A percentile compares a stretch with the other conserved stretches of the same genome.
These are phyloP conservation scores for Astyanax mexicanus DNA, from an alignment of 2,797 vertebrate species.

Conservation along the genomic window DNA sequence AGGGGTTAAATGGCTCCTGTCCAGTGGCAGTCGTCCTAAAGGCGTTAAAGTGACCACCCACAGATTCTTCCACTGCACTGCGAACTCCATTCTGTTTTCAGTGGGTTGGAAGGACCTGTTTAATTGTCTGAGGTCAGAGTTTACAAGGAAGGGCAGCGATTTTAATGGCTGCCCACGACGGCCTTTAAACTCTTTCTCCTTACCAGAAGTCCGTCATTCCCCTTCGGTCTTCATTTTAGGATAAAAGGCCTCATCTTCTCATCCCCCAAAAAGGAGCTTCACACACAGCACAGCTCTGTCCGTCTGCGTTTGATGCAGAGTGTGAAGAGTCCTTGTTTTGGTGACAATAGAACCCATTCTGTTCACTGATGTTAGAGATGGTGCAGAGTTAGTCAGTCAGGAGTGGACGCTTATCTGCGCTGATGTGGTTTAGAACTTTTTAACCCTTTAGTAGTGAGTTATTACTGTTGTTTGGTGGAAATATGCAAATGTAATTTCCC, in stretches of 20 bases:
- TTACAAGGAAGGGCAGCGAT: conserved; percentile 42
- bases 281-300: too few relatives aligned
- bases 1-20: not conserved
- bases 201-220: not conserved
- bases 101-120: conserved; percentile 30
- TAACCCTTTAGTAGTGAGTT: not conserved
- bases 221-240: not conserved
- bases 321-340: conserved; percentile 40
- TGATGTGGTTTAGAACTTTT: not conserved
- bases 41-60: conserved; percentile 25
- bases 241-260: conserved; percentile 48
- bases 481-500: too few relatives aligned
- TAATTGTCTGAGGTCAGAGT: conserved; percentile 41
- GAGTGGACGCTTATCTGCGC: conserved; percentile 12
- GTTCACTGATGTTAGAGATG: conserved; percentile 30
- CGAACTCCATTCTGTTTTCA: conserved; percentile 32
- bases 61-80: conserved; percentile 10
- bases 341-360: conserved; percentile 56
- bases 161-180: conserved; percentile 39
- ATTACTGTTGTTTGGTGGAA: too few relatives aligned
- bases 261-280: conserved; percentile 21
- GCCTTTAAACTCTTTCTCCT: conserved; percentile 45
- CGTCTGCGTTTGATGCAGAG: conserved; percentile 55
- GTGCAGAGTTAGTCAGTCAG: conserved; percentile 25
- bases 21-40: conserved; percentile 11